Percentiles rank a stretch among this genome's conserved stretches.
Evolutionary conservation across 2,888 invertebrate genomes (phyloP).

Genomic region (Polia nebulosa): DNA sequence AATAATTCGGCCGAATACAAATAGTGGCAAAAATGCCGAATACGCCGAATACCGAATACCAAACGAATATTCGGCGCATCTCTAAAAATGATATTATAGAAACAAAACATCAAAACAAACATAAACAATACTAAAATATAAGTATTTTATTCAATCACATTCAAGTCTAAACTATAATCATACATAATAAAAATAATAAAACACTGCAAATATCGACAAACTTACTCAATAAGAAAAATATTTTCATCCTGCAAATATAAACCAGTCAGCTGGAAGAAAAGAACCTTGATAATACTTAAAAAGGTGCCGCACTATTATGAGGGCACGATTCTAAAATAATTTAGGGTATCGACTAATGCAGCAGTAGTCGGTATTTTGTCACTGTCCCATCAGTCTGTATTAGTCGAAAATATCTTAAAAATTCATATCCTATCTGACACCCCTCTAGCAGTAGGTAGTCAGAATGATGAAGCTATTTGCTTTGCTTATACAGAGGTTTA

Average conservation of each 20-base stretch:
- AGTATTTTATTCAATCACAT: slow-evolving; percentile 20
- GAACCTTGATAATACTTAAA: neutral
- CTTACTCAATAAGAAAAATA: neutral
- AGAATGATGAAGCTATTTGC: neutral
- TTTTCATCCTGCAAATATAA: neutral
- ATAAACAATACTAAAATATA: slow-evolving; percentile 18
- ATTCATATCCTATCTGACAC: neutral
- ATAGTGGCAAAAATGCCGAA: too few species aligned
- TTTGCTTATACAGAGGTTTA: neutral
- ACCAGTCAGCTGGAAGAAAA: neutral
- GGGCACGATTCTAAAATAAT: neutral
- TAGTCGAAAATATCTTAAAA: neutral
- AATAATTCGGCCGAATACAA: too few species aligned
- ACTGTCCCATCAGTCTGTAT: neutral
- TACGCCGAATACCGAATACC: too few species aligned
- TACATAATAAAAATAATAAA: slow-evolving; percentile 18
- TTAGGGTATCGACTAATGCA: too few species aligned
- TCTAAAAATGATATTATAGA: too few species aligned
- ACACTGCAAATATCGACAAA: slow-evolving; percentile 5
- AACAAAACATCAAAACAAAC: slow-evolving; percentile 8
- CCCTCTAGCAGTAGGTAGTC: too few species aligned
- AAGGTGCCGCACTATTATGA: neutral
- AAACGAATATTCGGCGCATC: too few species aligned
- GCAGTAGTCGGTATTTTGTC: neutral
- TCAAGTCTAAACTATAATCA: slow-evolving; percentile 14